Evolutionary conservation across 1,140 invertebrate genomes (phyloP), one percentile per base, ranked within the genome.

Genomic region (Artemia franciscana): DNA sequence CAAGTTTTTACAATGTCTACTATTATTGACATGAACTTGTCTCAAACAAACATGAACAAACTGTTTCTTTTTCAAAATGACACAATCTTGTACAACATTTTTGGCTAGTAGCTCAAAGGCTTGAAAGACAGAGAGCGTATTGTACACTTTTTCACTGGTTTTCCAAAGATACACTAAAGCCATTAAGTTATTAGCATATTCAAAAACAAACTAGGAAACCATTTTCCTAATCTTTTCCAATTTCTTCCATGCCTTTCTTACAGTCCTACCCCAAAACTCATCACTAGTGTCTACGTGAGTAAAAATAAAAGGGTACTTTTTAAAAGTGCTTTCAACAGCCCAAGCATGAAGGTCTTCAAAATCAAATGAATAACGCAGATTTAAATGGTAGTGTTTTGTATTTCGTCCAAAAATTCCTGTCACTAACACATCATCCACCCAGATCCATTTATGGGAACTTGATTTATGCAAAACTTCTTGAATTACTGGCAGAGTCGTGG

Each of bases 401-500:
- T 66, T 27, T 63, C 70, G 69, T 5, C 70, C 67, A 15, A 77
- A 66, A 23, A 77, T 61, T 9, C 77, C 77, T 39, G 75, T 78
- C 1, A 78, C 69, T 66, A 72, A 78, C 4, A 78, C 73, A 67
- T 78, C 77, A 63, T 78, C 77, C 28, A 78, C 73, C 77, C 77
- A 78, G 64, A 78, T 74, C 39, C 39, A 51, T 51, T 51, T 51
- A 51, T 51, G 39, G 39, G 39, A 15, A 12, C 21, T 51, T 18
- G 39, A 51, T 15, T 15, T 12, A 51, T 51, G 12, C 39, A 51
- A 18, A 15, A 51, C 39, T 51, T 51, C 39, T 51, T 51, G 12
- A 15, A 51, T 51, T 15, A 18, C 39, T 72, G 69, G 84, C 82
- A 2, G 81, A 80, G 62, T 79, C 75, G 61, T 72, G 72, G 64